A percentile compares a stretch with the other conserved stretches of the same genome.
Evolutionary conservation across 2,113 vertebrate species (phyloP).

Genomic region (Takifugu flavidus): DNA sequence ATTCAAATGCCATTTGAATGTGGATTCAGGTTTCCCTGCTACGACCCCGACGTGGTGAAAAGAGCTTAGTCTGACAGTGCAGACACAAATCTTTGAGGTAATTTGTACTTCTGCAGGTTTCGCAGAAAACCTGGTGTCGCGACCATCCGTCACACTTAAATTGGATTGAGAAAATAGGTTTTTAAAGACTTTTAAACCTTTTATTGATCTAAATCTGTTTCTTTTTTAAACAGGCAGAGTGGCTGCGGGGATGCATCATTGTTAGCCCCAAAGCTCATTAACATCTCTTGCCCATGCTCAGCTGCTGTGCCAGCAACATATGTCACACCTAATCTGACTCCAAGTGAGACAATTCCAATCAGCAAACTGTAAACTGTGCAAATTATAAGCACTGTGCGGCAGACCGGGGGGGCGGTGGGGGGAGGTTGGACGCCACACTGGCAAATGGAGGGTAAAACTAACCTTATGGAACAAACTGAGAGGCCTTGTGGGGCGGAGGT

Average conservation of each 20-base stretch:
- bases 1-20: neutral
- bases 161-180: conserved; percentile 4
- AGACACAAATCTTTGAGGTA: neutral
- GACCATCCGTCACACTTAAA: neutral
- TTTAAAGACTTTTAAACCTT: conserved; percentile 21
- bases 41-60: neutral
- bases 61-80: neutral
- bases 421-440: conserved; percentile 4
- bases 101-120: neutral
- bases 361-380: conserved; percentile 46
- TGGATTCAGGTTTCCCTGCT: neutral
- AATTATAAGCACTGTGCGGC: conserved; percentile 31
- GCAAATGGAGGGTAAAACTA: conserved; percentile 61
- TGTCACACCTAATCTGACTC: conserved; percentile 42
- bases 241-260: conserved; percentile 18
- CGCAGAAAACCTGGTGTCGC: neutral
- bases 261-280: conserved; percentile 58
- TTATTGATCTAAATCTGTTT: conserved; percentile 12
- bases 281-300: conserved; percentile 34
- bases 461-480: conserved; percentile 47
- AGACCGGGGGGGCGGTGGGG: conserved; percentile 17
- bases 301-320: conserved; percentile 53
- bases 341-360: conserved; percentile 35
- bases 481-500: conserved; percentile 22
- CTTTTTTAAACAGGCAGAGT: conserved; percentile 24